These are phyloP conservation scores for Sminthopsis crassicaudata DNA, from an alignment of 2,113 vertebrate species.

Conservation along the genomic window DNA sequence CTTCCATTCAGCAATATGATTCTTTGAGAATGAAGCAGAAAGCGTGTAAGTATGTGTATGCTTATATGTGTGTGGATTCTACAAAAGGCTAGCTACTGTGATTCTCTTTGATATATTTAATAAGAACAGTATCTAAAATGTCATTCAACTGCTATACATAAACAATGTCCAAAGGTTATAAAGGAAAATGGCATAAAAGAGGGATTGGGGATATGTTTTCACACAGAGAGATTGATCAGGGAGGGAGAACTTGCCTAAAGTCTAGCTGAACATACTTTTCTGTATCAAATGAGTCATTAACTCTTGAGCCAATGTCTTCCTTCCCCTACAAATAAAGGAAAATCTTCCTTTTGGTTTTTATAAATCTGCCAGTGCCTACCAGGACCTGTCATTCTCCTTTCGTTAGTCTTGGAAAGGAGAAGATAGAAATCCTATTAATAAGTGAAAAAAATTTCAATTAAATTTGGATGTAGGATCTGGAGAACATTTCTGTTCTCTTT, in stretches of 20 bases:
- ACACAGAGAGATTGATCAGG: slow-evolving; percentile 33
- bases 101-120: slow-evolving; percentile 80
- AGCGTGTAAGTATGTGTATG: slow-evolving; percentile 41
- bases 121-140: slow-evolving; percentile 79
- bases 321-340: neutral
- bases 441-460: slow-evolving; percentile 37
- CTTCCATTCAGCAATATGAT: slow-evolving; percentile 76
- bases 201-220: slow-evolving; percentile 75
- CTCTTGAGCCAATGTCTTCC: neutral
- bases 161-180: slow-evolving; percentile 75
- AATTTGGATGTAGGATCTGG: neutral
- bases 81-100: slow-evolving; percentile 77
- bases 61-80: slow-evolving; percentile 60
- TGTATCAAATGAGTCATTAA: neutral
- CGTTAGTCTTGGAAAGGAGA: neutral
- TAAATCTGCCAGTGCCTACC: neutral
- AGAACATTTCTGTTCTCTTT: neutral
- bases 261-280: neutral
- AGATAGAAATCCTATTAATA: neutral
- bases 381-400: neutral
- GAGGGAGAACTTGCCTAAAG: slow-evolving; percentile 13
- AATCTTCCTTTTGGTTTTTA: neutral
- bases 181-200: slow-evolving; percentile 79
- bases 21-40: slow-evolving; percentile 68
- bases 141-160: slow-evolving; percentile 80